A percentile compares a stretch with the other conserved stretches of the same genome.
These are phyloP conservation scores for Cinara cedri DNA, from an alignment of 2,888 invertebrate species.

Conservation along the genomic window DNA sequence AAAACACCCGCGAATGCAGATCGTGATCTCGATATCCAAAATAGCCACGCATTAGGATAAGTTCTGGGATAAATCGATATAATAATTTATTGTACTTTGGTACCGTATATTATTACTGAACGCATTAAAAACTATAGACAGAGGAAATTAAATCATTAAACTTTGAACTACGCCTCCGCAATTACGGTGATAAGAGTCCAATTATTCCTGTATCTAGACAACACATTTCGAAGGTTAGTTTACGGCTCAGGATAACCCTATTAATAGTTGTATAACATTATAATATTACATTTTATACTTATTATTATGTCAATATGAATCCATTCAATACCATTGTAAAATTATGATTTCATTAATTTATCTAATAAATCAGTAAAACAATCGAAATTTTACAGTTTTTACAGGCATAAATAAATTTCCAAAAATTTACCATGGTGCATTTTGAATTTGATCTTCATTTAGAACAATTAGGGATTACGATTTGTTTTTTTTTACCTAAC, in stretches of 20 bases:
- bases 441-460: no score
- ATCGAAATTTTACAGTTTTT: no score
- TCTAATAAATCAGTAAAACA: no score
- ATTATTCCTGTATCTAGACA: background rate
- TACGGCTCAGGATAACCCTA: conserved; percentile 11
- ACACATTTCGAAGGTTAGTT: conserved; percentile 1
- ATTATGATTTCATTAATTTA: no score
- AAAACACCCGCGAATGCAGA: background rate
- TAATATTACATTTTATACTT: no score
- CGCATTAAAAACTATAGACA: conserved; percentile 8
- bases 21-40: conserved; percentile 12
- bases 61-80: background rate
- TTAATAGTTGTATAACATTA: background rate
- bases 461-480: no score
- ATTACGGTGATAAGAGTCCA: conserved; percentile 35
- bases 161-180: conserved; percentile 48
- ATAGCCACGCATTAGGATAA: no score
- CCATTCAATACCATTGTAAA: no score
- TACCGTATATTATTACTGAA: background rate
- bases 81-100: conserved; percentile 22
- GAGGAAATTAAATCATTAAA: conserved; percentile 34
- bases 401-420: no score
- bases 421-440: no score
- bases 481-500: no score
- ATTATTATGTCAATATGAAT: no score